phyloP scores from a whole-genome alignment of 2,888 invertebrate genomes.

The Sinohyriopsis cumingii region DNA sequence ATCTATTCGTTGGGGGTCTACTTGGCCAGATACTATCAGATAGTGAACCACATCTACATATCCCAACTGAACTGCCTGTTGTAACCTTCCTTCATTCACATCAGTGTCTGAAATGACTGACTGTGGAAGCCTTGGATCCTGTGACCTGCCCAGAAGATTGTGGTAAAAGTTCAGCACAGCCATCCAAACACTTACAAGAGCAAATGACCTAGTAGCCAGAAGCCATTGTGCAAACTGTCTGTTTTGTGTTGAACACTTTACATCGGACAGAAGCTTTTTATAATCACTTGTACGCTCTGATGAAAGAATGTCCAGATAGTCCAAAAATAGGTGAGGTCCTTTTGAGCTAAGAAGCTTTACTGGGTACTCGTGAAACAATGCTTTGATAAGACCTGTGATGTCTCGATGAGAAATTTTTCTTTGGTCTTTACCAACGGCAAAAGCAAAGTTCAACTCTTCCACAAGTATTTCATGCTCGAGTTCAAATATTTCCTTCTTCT shows the following conservation, averaged over 20 bases:
- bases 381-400: slow-evolving; percentile 59
- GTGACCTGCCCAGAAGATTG: slow-evolving; percentile 42
- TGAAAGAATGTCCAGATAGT: slow-evolving; percentile 65
- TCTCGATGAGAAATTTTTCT: slow-evolving; percentile 58
- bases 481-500: slow-evolving; percentile 66
- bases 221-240: slow-evolving; percentile 69
- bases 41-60: slow-evolving; percentile 69
- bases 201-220: slow-evolving; percentile 66
- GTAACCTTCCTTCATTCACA: slow-evolving; percentile 52
- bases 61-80: slow-evolving; percentile 61
- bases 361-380: slow-evolving; percentile 69
- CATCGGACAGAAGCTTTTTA: slow-evolving; percentile 66
- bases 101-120: slow-evolving; percentile 15
- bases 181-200: slow-evolving; percentile 67
- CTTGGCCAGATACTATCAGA: slow-evolving; percentile 55
- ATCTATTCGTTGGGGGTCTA: slow-evolving; percentile 53
- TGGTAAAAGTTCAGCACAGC: slow-evolving; percentile 68
- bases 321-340: slow-evolving; percentile 64
- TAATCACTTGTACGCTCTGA: slow-evolving; percentile 62
- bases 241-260: slow-evolving; percentile 65
- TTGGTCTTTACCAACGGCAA: slow-evolving; percentile 61
- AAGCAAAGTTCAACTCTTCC: slow-evolving; percentile 66
- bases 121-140: slow-evolving; percentile 17
- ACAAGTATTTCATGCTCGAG: slow-evolving; percentile 66
- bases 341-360: slow-evolving; percentile 57